phyloP scores from a whole-genome alignment of 2,797 vertebrate species.

The Hippocampus kuda region DNA sequence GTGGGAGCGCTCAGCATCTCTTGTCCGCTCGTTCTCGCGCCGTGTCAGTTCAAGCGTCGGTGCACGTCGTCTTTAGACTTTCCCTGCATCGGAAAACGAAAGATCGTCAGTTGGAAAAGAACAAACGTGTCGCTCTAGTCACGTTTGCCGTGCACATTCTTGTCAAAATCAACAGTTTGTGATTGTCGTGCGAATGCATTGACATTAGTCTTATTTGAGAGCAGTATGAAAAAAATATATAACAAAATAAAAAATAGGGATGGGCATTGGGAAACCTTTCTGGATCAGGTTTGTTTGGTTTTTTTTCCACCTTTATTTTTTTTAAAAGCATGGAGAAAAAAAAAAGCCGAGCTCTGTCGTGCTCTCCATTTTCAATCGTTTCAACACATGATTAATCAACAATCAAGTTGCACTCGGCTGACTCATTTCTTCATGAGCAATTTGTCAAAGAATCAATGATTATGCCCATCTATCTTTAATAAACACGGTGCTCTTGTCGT shows the following conservation, averaged over 20 bases:
- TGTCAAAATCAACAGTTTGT: not conserved
- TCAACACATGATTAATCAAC: not conserved
- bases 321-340: no score
- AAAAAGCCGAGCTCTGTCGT: not conserved
- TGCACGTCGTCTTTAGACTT: slow-evolving; percentile 43
- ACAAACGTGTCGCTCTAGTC: not conserved
- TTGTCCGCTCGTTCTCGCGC: slow-evolving; percentile 21
- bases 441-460: not conserved
- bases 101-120: not conserved
- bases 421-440: not conserved
- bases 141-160: not conserved
- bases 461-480: not conserved
- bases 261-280: not conserved
- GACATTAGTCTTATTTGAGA: not conserved
- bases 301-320: no score
- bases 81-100: slow-evolving; percentile 41
- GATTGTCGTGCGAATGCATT: not conserved
- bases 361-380: not conserved
- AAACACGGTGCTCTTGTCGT: not conserved
- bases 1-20: slow-evolving; percentile 28
- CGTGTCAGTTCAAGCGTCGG: slow-evolving; percentile 17
- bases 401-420: not conserved
- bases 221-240: not conserved
- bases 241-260: not conserved
- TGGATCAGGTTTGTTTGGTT: not conserved